Base-by-base conservation (phyloP, 2,888 invertebrate species). In the Panzeria rudis region DNA sequence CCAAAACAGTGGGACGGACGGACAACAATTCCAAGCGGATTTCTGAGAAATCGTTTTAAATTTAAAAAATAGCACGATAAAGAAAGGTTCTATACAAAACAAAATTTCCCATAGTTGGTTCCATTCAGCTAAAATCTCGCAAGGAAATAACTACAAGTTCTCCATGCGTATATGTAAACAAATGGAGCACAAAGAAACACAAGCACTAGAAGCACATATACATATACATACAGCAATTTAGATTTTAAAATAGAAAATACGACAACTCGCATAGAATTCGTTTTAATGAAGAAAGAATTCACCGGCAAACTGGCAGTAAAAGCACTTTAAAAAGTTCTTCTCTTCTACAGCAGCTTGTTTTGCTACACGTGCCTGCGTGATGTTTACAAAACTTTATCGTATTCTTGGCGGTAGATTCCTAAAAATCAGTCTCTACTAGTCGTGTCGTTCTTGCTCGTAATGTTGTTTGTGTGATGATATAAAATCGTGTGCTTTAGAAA, bases 401-500 rank as follows among this genome's bases (percentile, higher is more conserved):
- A 38, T 73, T 25, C 44, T 54, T 80, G 66, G 66, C 73, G 59
- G 59, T 56, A 66, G 35, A 72, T 80, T 72, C 56, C 66, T 23
- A 23, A 79, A 72, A n/a, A 25, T 35, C 64, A 72, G 38, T n/a
- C n/a, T n/a, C 9, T 25, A 23, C 4, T 20, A 44, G 23, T 41
- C 32, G 62, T n/a, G 29, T 47, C 56, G 20, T 25, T 44, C 25
- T 47, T 54, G 64, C 9, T 54, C 32, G 50, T 20, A 35, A 25
- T 62, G 29, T 50, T 80, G 61, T 62, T 69, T 54, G 52, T 69
- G 29, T 69, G 62, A 52, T 71, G 73, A 78, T 85, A 85, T 85
- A 85, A 85, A 85, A 76, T 79, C 78, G 38, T 78, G 38, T 72
- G 85, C 52, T 75, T 64, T 20, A 54, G 69, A 75, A 75, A 69